Evolutionary conservation across 2,888 invertebrate species (phyloP).

Genomic region (Stomorhina lunata): DNA sequence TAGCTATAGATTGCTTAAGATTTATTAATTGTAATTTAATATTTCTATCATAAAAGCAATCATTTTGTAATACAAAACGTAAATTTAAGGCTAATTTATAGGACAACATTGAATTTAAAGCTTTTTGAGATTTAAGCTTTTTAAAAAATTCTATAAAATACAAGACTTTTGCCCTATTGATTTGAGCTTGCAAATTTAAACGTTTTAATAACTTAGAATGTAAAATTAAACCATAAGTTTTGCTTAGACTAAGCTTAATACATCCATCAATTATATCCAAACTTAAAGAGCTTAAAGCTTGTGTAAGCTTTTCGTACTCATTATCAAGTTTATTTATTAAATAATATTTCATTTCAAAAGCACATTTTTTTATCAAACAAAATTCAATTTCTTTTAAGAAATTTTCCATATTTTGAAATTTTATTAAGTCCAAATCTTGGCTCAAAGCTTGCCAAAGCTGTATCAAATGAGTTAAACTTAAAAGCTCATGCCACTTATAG

Average conservation of each 20-base stretch:
- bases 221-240: constrained; percentile 46
- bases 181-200: constrained; percentile 28
- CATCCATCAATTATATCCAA: not conserved
- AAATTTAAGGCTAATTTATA: constrained; percentile 69
- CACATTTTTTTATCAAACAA: constrained; percentile 21
- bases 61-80: constrained; percentile 32
- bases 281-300: constrained; percentile 7
- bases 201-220: constrained; percentile 32
- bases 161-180: constrained; percentile 63
- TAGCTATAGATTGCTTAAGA: constrained; percentile 69
- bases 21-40: constrained; percentile 68
- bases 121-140: constrained; percentile 61
- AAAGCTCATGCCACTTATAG: constrained; percentile 42
- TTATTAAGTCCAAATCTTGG: not conserved
- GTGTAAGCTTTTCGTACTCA: constrained; percentile 7
- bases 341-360: constrained; percentile 18
- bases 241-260: not conserved
- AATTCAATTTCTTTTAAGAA: constrained; percentile 27
- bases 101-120: constrained; percentile 39
- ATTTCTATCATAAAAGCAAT: not conserved
- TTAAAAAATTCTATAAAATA: constrained; percentile 70
- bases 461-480: constrained; percentile 5
- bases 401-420: not conserved
- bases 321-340: not conserved
- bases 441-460: constrained; percentile 33